Evolutionary conservation across 2,113 vertebrate genomes (phyloP).

Genomic region (Notiomystis cincta): DNA sequence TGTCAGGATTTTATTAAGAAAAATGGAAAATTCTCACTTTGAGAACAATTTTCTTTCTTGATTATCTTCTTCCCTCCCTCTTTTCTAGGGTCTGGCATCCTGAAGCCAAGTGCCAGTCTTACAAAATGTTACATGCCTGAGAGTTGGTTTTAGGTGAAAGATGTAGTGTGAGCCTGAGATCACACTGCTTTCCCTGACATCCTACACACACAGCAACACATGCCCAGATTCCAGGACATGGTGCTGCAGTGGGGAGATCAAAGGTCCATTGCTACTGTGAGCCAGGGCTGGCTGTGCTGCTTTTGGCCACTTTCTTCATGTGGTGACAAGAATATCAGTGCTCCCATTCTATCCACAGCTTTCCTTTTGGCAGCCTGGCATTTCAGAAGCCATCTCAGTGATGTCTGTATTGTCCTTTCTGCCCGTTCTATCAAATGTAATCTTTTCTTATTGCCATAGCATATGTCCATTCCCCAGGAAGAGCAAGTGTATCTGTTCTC

Average conservation of each 20-base stretch:
- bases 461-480: background rate
- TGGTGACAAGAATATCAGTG: background rate
- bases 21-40: background rate
- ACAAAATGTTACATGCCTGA: background rate
- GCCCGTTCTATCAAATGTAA: background rate
- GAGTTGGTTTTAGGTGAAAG: background rate
- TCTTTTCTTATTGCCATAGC: background rate
- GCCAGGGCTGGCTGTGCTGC: background rate
- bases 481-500: background rate
- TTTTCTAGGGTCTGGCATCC: background rate
- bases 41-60: background rate
- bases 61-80: background rate
- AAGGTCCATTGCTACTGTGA: background rate
- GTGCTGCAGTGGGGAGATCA: background rate
- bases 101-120: background rate
- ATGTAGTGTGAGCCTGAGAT: background rate
- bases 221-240: background rate
- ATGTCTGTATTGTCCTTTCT: background rate
- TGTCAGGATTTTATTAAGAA: background rate
- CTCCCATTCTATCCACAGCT: background rate
- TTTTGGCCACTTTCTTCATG: background rate
- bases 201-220: background rate
- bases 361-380: background rate
- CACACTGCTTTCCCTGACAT: background rate
- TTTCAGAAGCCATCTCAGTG: background rate